Evolutionary conservation across 2,888 invertebrate species (phyloP), one percentile per base, ranked within the genome.

Genomic region (Pseudococcus viburni): DNA sequence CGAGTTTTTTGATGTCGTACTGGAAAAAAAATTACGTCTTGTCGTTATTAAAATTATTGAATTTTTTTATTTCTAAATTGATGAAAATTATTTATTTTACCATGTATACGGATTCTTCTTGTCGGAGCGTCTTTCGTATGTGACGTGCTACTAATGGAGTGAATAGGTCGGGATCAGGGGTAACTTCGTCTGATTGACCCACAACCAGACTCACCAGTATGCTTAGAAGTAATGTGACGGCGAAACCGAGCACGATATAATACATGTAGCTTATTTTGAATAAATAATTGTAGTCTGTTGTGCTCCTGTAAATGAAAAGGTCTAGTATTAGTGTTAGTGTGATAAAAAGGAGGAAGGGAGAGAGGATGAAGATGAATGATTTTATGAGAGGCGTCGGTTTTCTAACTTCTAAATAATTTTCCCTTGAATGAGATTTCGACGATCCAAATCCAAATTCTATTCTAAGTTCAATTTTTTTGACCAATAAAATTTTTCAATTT

Each of bases 201-300:
- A 51, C 64, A 46, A 89, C 55, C 33, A 83, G 26, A 83, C 88
- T 89, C 11, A 89, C 26, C 12, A 89, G 39, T 15, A 89, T 42
- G 59, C 88, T 89, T 39, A 89, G 15, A 42, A 88, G 17, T 19
- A 88, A 39, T n/a, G 89, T 89, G 26, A 88, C 86, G 15, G 51
- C 12, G 51, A 89, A 89, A 26, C 89, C 89, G 19, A 89, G 55
- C n/a, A 89, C 89, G 73, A 89, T 89, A 48, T 85, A 88, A 33
- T 89, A 89, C 83, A 89, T 86, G 80, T 89, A 89, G 84, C 89
- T 89, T 42, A 89, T 89, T 15, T 88, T 88, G 83, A 80, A 89
- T 19, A 89, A 84, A 39, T 89, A 90, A 15, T 17, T 59, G 17
- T 89, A 89, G 39, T 89, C 39, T 2, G 39, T 46, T 4, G 64